A percentile compares a stretch with the other conserved stretches of the same genome.
phyloP scores from a whole-genome alignment of 2,888 invertebrate genomes.

The Axea sp. region DNA sequence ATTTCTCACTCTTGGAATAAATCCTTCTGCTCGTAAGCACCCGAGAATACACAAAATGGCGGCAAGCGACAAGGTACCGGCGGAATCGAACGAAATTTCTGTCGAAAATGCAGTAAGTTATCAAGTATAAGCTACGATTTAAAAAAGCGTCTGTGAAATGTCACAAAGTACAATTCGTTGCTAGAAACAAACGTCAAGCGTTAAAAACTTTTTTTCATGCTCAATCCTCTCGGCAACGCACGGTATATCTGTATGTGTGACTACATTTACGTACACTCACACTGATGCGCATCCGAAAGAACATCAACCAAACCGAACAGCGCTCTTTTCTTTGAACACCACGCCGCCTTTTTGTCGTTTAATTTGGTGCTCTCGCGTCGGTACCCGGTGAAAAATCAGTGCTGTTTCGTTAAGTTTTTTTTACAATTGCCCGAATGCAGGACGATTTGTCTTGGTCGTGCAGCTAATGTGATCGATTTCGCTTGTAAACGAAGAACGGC shows the following conservation, averaged over 20 bases:
- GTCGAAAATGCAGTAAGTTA: slow-evolving; percentile 50
- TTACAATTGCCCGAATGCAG: not conserved
- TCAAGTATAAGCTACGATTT: not conserved
- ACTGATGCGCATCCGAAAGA: not conserved
- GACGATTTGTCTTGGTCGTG: not conserved
- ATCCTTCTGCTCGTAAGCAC: too few species aligned
- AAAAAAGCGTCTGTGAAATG: not conserved
- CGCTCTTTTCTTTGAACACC: not conserved
- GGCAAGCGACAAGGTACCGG: slow-evolving; percentile 58
- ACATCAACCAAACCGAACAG: not conserved
- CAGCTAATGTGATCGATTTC: slow-evolving; percentile 8
- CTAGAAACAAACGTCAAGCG: too few species aligned
- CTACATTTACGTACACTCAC: too few species aligned
- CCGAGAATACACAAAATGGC: too few species aligned
- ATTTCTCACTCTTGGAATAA: too few species aligned
- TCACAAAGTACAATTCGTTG: too few species aligned
- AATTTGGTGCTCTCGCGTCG: not conserved
- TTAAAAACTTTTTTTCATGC: too few species aligned
- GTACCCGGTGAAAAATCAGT: too few species aligned
- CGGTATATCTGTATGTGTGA: too few species aligned
- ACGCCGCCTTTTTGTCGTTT: slow-evolving; percentile 3
- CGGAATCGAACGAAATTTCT: slow-evolving; percentile 51
- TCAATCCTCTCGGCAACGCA: too few species aligned
- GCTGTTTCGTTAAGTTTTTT: too few species aligned
- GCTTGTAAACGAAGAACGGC: slow-evolving; percentile 3